Evolutionary conservation across 2,888 invertebrate genomes (phyloP), one percentile per base, ranked within the genome.

Genomic region (Tipula vernalis): DNA sequence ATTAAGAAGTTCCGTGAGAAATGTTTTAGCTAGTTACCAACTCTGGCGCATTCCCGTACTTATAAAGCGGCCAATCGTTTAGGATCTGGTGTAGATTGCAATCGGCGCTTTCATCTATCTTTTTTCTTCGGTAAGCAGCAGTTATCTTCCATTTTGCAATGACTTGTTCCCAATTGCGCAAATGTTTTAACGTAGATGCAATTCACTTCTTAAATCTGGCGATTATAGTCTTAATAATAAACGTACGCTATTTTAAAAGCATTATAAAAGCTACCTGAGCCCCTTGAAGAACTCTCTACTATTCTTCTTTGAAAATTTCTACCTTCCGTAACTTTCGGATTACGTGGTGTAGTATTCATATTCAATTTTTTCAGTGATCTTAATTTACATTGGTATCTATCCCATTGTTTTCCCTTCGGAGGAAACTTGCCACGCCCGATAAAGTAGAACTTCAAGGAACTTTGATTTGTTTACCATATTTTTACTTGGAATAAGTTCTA

Each of bases 201-300:
- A 83, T 83, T 83, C 42, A 85, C n/a, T 85, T 85, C 85, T 42
- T 85, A 85, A 85, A 42, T 85, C 85, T n/a, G n/a, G 41, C 42
- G 18, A 85, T 42, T 84, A n/a, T 39, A 84, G 84, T 84, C 39
- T 84, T 84, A 84, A 84, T 39, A 39, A 39, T 39, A 39, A 5
- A 4, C 3, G 13, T n/a, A n/a, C n/a, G n/a, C n/a, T n/a, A n/a
- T n/a, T n/a, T n/a, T n/a, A n/a, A n/a, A n/a, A n/a, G n/a, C n/a
- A n/a, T n/a, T n/a, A n/a, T n/a, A n/a, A n/a, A n/a, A n/a, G n/a
- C n/a, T n/a, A n/a, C n/a, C n/a, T n/a, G n/a, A n/a, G n/a, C n/a
- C n/a, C 36, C n/a, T 85, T 13, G 84, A n/a, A 85, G 39, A 85
- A 12, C 10, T 10, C 12, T 44, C 44, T 44, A 44, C 44, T 10